Evolutionary conservation across 2,113 vertebrate genomes (phyloP).

Genomic region (Strigops habroptila): DNA sequence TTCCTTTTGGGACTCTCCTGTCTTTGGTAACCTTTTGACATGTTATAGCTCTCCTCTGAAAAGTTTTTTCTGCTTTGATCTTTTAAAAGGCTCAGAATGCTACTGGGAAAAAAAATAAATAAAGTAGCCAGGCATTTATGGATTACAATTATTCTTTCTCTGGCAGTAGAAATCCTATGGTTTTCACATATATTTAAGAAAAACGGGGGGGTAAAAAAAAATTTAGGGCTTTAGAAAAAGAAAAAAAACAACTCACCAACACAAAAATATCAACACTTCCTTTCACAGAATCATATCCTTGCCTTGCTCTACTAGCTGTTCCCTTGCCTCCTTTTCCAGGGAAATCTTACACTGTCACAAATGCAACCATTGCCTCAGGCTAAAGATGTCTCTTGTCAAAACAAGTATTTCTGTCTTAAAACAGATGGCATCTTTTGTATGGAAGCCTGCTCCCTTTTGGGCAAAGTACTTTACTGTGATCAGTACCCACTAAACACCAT

Average conservation of each 20-base stretch:
- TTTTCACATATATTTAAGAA: background rate
- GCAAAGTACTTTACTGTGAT: background rate
- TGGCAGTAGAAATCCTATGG: background rate
- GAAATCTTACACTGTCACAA: background rate
- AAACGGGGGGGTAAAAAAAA: background rate
- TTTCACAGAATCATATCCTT: background rate
- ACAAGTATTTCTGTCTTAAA: background rate
- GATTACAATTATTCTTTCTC: background rate
- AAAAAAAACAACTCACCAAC: background rate
- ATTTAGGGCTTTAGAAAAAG: background rate
- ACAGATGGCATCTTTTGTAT: background rate
- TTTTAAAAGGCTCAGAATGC: background rate
- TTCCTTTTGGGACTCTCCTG: background rate
- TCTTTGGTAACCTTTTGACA: background rate
- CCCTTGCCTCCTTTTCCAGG: background rate
- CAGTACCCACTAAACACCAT: rapidly evolving
- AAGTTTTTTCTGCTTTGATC: background rate
- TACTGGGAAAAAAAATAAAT: background rate
- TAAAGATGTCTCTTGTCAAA: background rate
- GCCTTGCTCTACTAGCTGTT: background rate
- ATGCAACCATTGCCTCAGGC: background rate
- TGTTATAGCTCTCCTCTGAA: background rate
- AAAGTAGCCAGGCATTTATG: background rate
- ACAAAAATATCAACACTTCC: background rate
- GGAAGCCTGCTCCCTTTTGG: background rate